Conservation (phyloP, 2,113 vertebrate genomes). For the Myiopsitta monachus region DNA sequence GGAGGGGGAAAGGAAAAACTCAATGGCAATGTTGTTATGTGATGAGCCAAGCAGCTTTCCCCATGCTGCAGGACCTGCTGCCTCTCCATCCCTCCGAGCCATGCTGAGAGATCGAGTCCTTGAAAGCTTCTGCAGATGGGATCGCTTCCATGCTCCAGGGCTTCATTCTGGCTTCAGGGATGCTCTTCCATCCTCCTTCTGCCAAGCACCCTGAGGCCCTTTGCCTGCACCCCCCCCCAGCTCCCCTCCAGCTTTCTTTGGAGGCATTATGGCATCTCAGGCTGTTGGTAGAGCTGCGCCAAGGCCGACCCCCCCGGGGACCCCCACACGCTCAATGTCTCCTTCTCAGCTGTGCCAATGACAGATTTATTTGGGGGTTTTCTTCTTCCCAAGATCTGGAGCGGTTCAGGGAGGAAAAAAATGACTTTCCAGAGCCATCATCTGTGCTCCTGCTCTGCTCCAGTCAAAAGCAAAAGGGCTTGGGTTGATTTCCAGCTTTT, state of each 20-base stretch:
- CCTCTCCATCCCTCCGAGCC: background rate
- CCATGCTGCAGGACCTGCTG: background rate
- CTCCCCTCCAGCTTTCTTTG: background rate
- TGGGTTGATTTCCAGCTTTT: constrained; percentile 30
- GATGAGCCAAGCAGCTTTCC: rapidly evolving
- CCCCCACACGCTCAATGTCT: background rate
- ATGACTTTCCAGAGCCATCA: background rate
- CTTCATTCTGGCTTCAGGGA: rapidly evolving
- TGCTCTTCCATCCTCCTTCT: background rate
- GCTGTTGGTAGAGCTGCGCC: background rate
- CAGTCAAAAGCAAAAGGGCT: constrained; percentile 27
- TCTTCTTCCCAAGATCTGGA: background rate
- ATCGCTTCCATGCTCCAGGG: background rate
- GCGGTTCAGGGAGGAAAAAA: background rate
- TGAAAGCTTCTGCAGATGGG: background rate
- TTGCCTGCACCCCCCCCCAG: background rate
- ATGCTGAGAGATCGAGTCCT: background rate
- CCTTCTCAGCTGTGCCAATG: background rate
- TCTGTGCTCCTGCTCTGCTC: background rate
- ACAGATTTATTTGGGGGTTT: constrained; percentile 13
- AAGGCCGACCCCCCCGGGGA: background rate
- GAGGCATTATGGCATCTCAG: background rate
- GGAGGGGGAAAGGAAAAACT: background rate
- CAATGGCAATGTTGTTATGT: rapidly evolving
- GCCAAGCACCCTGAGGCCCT: rapidly evolving